Conservation (phyloP, 2,797 vertebrate genomes). For the Steatocranus sp. region DNA sequence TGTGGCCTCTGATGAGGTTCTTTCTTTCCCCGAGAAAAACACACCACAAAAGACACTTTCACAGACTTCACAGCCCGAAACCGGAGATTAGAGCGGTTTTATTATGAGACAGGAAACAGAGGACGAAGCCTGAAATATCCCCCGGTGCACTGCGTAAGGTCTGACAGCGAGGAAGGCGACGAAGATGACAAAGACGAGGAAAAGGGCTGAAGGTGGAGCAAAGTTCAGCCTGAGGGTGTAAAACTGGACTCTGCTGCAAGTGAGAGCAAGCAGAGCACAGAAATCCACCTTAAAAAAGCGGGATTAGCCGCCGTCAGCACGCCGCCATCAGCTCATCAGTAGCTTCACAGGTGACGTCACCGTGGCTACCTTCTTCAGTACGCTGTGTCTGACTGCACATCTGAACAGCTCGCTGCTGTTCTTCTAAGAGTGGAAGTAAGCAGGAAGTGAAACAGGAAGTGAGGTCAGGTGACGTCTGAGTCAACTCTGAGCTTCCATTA, state of each 20-base stretch:
- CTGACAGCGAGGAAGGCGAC: not conserved
- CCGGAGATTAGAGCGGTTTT: constrained; percentile 8
- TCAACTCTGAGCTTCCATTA: not conserved
- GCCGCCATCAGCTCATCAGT: not conserved
- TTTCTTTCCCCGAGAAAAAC: not conserved
- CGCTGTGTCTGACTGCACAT: not conserved
- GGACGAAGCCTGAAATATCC: not conserved
- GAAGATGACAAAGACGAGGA: not conserved
- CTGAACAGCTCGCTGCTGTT: not conserved
- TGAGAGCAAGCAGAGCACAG: not conserved
- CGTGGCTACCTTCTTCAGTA: not conserved
- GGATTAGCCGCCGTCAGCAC: not conserved
- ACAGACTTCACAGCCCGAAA: not conserved
- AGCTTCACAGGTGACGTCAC: not conserved
- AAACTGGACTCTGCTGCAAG: not conserved
- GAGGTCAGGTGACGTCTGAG: not conserved
- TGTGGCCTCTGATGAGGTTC: constrained; percentile 13
- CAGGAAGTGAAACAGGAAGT: not conserved
- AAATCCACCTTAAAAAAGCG: not conserved
- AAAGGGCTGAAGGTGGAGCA: not conserved
- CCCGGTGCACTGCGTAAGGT: not conserved
- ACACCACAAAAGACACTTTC: not conserved
- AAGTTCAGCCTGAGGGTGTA: not conserved
- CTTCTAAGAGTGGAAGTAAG: not conserved
- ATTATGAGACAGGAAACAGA: not conserved